These are phyloP conservation scores for Pituophis catenifer DNA, from an alignment of 2,113 vertebrate genomes.

Conservation along the genomic window DNA sequence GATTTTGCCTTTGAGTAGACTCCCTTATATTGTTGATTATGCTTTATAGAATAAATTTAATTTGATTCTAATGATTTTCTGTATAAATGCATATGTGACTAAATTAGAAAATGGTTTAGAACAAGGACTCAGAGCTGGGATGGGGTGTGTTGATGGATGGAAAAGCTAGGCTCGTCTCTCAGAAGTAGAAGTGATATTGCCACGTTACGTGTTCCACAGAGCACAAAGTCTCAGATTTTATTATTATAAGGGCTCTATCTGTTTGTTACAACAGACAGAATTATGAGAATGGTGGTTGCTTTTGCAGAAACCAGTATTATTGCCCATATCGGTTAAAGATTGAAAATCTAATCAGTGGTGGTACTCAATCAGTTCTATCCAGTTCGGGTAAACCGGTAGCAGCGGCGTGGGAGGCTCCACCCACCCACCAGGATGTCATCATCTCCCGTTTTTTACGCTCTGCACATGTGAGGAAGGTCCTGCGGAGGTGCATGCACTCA, in stretches of 20 bases:
- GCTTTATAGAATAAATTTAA: not conserved
- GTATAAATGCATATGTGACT: not conserved
- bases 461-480: too few relatives aligned
- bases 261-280: not conserved
- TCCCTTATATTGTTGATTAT: not conserved
- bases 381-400: too few relatives aligned
- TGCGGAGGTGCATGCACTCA: too few relatives aligned
- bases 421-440: too few relatives aligned
- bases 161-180: not conserved
- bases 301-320: not conserved
- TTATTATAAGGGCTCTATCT: not conserved
- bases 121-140: not conserved
- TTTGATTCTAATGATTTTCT: constrained; percentile 1
- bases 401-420: too few relatives aligned
- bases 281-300: not conserved
- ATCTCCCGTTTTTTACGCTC: too few relatives aligned
- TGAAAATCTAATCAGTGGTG: not conserved
- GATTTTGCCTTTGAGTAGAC: not conserved
- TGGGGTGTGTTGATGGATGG: not conserved
- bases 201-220: not conserved
- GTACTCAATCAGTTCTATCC: too few relatives aligned
- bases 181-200: not conserved
- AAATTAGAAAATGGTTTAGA: not conserved
- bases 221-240: not conserved
- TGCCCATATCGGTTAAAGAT: not conserved